phyloP scores from a whole-genome alignment of 1,140 invertebrate genomes.

The Drosophila sproati region DNA sequence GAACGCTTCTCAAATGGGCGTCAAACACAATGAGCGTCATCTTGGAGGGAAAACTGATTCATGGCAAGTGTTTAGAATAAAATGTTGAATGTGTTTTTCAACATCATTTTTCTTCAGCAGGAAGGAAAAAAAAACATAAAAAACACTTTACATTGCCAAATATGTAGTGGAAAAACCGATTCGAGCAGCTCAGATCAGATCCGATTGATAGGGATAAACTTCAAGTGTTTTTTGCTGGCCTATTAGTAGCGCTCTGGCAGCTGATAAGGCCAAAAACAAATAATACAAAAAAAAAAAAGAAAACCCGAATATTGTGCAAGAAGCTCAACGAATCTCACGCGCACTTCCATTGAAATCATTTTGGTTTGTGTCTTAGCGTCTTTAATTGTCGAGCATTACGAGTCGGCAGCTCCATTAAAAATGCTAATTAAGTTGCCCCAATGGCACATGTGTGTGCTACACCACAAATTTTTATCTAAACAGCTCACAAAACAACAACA shows the following conservation, averaged over 20 bases:
- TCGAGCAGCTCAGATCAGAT: not conserved
- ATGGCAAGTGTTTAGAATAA: constrained; percentile 32
- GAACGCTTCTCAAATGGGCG: not conserved
- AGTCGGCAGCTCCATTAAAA: constrained; percentile 79
- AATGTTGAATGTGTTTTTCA: constrained; percentile 9
- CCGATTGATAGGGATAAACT: constrained; percentile 3
- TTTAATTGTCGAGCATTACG: constrained; percentile 77
- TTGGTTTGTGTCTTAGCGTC: constrained; percentile 23
- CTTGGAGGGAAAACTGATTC: constrained; percentile 30
- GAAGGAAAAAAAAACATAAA: not conserved
- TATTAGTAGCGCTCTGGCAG: constrained; percentile 71
- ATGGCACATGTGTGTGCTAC: constrained; percentile 55
- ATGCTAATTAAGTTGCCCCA: constrained; percentile 79
- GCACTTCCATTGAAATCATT: constrained; percentile 51
- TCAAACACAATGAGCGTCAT: not conserved
- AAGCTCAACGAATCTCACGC: constrained; percentile 43
- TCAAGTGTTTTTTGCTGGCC: constrained; percentile 63
- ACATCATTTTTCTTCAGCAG: not conserved
- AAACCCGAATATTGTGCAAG: constrained; percentile 16
- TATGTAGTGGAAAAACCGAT: not conserved
- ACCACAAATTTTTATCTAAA: constrained; percentile 78
- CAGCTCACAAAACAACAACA: constrained; percentile 70
- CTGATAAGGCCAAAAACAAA: constrained; percentile 56
- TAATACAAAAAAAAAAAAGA: not conserved
- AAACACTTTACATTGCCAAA: constrained; percentile 45